phyloP scores from a whole-genome alignment of 2,113 vertebrate genomes.

The Carassius gibelio region DNA sequence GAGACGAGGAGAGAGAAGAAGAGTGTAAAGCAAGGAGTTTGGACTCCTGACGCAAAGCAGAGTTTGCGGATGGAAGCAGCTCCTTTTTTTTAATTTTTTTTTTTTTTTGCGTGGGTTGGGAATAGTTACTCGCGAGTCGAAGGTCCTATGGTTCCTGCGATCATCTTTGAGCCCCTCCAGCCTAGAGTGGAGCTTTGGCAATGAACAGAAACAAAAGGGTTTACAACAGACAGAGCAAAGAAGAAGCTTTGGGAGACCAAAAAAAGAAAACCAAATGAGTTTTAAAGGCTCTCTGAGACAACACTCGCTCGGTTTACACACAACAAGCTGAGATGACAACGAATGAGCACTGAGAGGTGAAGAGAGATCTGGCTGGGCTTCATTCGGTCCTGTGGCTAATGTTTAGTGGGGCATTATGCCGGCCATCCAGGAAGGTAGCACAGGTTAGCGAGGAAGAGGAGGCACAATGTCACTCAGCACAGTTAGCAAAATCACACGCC shows the following conservation, averaged over 20 bases:
- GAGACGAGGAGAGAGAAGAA: slow-evolving; percentile 69
- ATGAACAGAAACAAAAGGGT: slow-evolving; percentile 85
- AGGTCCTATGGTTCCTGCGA: slow-evolving; percentile 89
- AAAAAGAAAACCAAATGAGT: slow-evolving; percentile 34
- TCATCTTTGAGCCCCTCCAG: slow-evolving; percentile 93
- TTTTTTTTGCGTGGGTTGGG: slow-evolving; percentile 62
- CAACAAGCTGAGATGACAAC: slow-evolving; percentile 36
- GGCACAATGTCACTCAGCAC: slow-evolving; percentile 28
- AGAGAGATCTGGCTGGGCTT: slow-evolving; percentile 27
- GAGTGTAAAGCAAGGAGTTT: slow-evolving; percentile 82
- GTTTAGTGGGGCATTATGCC: background rate
- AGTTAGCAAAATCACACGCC: slow-evolving; percentile 16
- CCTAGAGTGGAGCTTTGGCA: slow-evolving; percentile 89
- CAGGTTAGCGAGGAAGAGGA: slow-evolving; percentile 27
- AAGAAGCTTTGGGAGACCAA: slow-evolving; percentile 52
- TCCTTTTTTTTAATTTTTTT: slow-evolving; percentile 67
- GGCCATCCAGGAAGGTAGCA: slow-evolving; percentile 34
- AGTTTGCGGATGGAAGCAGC: slow-evolving; percentile 87
- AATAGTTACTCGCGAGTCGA: slow-evolving; percentile 92
- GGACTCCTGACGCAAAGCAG: slow-evolving; percentile 86
- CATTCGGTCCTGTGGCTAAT: background rate
- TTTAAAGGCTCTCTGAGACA: slow-evolving; percentile 36
- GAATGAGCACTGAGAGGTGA: slow-evolving; percentile 24
- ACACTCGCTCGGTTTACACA: slow-evolving; percentile 34
- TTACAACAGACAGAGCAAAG: slow-evolving; percentile 85